A percentile compares a stretch with the other conserved stretches of the same genome.
Conservation (phyloP, 1,140 invertebrate genomes). For the Drosophila athabasca region DNA sequence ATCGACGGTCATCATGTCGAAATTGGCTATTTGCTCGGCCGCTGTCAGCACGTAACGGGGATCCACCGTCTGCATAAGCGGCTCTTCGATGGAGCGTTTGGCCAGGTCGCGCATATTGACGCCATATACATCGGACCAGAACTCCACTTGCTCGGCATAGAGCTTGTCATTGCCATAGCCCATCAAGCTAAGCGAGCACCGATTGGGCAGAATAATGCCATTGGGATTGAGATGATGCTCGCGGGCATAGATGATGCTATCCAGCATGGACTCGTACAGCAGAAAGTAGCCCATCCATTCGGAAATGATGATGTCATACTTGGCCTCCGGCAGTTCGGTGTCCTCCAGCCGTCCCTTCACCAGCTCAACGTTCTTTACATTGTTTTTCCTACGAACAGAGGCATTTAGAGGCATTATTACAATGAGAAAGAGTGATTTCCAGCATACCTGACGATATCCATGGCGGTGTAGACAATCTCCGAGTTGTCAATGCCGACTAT, state of each 20-base stretch:
- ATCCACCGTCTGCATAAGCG: slow-evolving; percentile 93
- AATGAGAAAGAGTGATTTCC: neutral
- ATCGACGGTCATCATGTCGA: slow-evolving; percentile 93
- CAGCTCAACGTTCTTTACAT: slow-evolving; percentile 87
- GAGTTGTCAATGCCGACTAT: slow-evolving; percentile 97
- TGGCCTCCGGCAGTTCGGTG: slow-evolving; percentile 89
- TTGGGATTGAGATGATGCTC: slow-evolving; percentile 92
- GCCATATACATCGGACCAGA: slow-evolving; percentile 98
- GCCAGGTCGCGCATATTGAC: slow-evolving; percentile 98
- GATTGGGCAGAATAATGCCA: slow-evolving; percentile 92
- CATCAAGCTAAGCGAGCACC: slow-evolving; percentile 93
- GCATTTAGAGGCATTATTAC: neutral
- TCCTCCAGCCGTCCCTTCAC: slow-evolving; percentile 95
- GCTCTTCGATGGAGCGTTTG: slow-evolving; percentile 94
- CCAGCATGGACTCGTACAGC: slow-evolving; percentile 98
- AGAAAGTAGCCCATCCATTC: slow-evolving; percentile 99
- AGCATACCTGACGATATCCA: slow-evolving; percentile 88
- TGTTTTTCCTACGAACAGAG: slow-evolving; percentile 85
- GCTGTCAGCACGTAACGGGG: slow-evolving; percentile 91
- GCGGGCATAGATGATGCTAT: slow-evolving; percentile 95
- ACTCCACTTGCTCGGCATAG: slow-evolving; percentile 90
- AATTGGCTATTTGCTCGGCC: slow-evolving; percentile 87
- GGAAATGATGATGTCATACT: slow-evolving; percentile 98
- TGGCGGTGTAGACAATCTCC: slow-evolving; percentile 91
- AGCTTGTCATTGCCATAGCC: slow-evolving; percentile 94